phyloP scores from a whole-genome alignment of 2,113 vertebrate genomes.

The Tringa solitaria region DNA sequence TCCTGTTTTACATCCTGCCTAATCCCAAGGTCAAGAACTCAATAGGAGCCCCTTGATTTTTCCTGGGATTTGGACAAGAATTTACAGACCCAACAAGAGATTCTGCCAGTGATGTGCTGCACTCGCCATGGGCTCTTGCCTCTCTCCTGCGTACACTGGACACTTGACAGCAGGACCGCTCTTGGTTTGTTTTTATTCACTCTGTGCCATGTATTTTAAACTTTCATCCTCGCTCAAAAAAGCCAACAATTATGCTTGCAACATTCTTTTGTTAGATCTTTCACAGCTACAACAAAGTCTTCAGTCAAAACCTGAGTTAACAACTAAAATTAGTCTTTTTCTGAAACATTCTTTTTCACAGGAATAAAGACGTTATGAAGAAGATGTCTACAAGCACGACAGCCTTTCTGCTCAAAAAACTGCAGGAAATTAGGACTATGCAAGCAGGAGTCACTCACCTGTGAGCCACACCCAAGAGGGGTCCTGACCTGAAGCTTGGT shows the following conservation, averaged over 20 bases:
- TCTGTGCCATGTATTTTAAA: neutral
- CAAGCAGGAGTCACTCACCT: neutral
- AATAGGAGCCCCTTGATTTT: neutral
- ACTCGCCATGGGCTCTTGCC: neutral
- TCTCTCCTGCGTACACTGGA: neutral
- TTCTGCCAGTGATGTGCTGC: neutral
- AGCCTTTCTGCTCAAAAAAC: neutral
- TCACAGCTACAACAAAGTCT: neutral
- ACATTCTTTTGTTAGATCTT: neutral
- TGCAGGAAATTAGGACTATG: neutral
- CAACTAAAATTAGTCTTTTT: neutral
- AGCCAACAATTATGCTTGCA: neutral
- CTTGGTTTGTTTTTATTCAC: constrained; percentile 13
- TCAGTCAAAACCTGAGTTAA: neutral
- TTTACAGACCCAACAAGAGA: neutral
- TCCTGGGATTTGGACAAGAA: neutral
- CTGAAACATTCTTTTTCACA: neutral
- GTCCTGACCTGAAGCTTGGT: neutral
- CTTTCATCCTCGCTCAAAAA: neutral
- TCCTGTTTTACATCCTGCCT: neutral
- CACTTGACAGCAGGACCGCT: neutral
- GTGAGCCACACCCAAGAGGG: neutral
- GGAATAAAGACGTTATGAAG: neutral
- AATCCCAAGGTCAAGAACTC: neutral
- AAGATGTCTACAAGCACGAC: neutral